Evolutionary conservation across 2,888 invertebrate species (phyloP), one percentile per base, ranked within the genome.

Genomic region (Xestobium rufovillosum): DNA sequence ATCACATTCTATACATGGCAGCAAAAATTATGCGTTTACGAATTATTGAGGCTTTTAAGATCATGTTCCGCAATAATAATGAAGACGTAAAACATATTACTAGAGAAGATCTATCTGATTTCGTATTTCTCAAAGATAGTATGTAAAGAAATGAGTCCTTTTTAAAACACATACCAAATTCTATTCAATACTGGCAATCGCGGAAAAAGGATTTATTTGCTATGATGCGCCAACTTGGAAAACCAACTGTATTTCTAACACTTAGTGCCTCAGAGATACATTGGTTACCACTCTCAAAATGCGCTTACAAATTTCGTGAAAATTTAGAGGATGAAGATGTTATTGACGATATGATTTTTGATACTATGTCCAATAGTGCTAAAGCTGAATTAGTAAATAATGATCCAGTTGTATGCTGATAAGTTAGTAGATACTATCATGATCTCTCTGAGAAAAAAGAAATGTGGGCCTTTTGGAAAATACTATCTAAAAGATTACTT

Each of bases 261-360:
- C 8, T 65, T 48, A 63, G 63, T 52, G 63, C 64, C 1, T 64
- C 64, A 47, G 66, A 67, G 55, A 46, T 55, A 40, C 45, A 51
- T 16, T 66, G 65, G 66, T 3, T 43, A 17, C 41, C 31, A 44
- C 42, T 64, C 17, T 48, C 66, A 1, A 51, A 41, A 26, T 19
- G 57, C 49, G 48, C 66, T 3, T 52, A 56, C 40, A 61, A 57
- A 48, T 50, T 38, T 13, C 32, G 33, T 11, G 4, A 38, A 10
- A 16, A 14, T 19, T 9, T 4, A 14, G 9, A 33, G 56, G 36
- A 40, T 28, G 10, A 26, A 31, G 35, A 25, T 34, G 15, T 38
- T 17, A 31, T 43, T 10, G 13, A 39, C 1, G 36, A 42, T 12
- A 28, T 39, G 28, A 31, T 15, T 3, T 13, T 41, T 26, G 34